These are phyloP conservation scores for Physella acuta DNA, from an alignment of 1,140 invertebrate species.

Conservation along the genomic window DNA sequence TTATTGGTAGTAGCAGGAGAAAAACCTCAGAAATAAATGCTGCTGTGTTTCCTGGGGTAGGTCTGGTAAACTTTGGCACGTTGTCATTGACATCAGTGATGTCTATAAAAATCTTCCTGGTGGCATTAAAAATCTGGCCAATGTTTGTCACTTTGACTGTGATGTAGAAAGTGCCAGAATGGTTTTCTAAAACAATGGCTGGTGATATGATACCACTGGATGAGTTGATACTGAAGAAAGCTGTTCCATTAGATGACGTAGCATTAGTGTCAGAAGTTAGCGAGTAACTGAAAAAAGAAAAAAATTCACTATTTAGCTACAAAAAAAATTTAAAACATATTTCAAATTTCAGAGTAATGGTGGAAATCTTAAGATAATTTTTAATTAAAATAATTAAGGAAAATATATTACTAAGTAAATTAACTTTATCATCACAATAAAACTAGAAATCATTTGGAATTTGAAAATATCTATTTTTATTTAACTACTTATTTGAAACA, in stretches of 20 bases:
- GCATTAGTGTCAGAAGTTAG: constrained; percentile 36
- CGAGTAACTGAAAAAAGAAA: constrained; percentile 27
- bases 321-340: too few species aligned
- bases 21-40: constrained; percentile 33
- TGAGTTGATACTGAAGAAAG: constrained; percentile 32
- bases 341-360: too few species aligned
- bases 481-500: too few species aligned
- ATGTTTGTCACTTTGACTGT: constrained; percentile 40
- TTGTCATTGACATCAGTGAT: constrained; percentile 44
- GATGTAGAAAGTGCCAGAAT: constrained; percentile 37
- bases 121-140: constrained; percentile 23
- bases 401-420: too few species aligned
- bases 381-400: too few species aligned
- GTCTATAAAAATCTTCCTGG: constrained; percentile 29
- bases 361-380: too few species aligned
- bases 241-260: constrained; percentile 14
- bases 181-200: background rate
- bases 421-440: too few species aligned
- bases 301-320: too few species aligned
- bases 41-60: constrained; percentile 26
- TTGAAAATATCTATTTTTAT: too few species aligned
- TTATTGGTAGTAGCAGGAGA: too few species aligned
- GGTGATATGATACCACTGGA: constrained; percentile 28
- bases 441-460: too few species aligned
- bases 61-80: constrained; percentile 36